Conservation (phyloP, 2,888 invertebrate species). For the Linyphia triangularis region DNA sequence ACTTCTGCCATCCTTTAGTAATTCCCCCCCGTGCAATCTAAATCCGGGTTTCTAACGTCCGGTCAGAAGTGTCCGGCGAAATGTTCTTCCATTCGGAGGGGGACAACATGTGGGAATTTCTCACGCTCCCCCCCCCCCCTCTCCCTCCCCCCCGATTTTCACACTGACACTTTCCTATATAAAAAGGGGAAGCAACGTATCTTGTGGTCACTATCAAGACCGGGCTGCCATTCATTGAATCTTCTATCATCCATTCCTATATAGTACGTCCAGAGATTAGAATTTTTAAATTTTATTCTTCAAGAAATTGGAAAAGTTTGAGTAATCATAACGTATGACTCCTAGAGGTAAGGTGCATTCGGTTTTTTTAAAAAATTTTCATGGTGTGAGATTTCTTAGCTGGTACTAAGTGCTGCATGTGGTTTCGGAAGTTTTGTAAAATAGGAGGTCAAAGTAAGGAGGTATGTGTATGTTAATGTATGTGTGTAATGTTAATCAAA, state of each 20-base stretch:
- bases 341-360: slow-evolving; percentile 60
- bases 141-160: background rate
- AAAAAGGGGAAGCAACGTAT: slow-evolving; percentile 4
- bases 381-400: too few species aligned
- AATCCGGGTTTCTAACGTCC: slow-evolving; percentile 61
- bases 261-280: too few species aligned
- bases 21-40: slow-evolving; percentile 21
- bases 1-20: background rate
- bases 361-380: too few species aligned
- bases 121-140: slow-evolving; percentile 26
- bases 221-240: too few species aligned
- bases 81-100: slow-evolving; percentile 21
- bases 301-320: background rate
- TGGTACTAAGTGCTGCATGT: too few species aligned
- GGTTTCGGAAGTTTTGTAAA: background rate
- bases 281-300: background rate
- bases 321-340: background rate
- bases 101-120: slow-evolving; percentile 52
- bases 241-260: too few species aligned
- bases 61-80: slow-evolving; percentile 52
- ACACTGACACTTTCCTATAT: slow-evolving; percentile 26
- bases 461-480: too few species aligned
- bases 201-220: too few species aligned
- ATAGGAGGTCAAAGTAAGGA: too few species aligned
- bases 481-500: too few species aligned